Conservation (phyloP, 2,888 invertebrate species). For the Drosophila niveifrons region DNA sequence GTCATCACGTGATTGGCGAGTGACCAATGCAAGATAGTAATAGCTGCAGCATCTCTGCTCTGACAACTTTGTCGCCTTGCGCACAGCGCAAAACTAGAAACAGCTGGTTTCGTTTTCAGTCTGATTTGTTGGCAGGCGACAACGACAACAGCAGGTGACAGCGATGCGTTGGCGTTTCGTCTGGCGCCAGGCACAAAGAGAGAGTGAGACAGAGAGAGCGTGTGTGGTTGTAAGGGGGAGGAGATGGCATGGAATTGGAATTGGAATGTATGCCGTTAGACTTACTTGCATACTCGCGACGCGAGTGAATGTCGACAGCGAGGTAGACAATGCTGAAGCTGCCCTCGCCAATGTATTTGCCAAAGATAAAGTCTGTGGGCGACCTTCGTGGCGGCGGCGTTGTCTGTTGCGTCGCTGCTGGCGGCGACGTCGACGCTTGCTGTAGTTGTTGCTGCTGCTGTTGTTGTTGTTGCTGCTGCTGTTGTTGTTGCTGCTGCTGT, state of each 20-base stretch:
- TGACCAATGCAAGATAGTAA: constrained; percentile 32
- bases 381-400: constrained; percentile 80
- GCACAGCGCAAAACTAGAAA: constrained; percentile 31
- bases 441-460: constrained; percentile 34
- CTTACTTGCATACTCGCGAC: constrained; percentile 97
- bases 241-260: constrained; percentile 32
- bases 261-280: constrained; percentile 17
- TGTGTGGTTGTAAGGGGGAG: neutral
- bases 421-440: constrained; percentile 42
- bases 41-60: constrained; percentile 19
- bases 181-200: constrained; percentile 31
- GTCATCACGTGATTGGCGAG: constrained; percentile 52
- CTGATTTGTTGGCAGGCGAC: constrained; percentile 61
- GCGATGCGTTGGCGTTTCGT: constrained; percentile 32
- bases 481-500: constrained; percentile 29
- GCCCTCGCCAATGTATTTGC: constrained; percentile 98
- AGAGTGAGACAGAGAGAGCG: neutral
- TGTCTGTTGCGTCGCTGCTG: constrained; percentile 47
- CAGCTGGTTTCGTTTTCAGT: constrained; percentile 56
- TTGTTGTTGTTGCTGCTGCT: constrained; percentile 41
- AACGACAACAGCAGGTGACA: constrained; percentile 21
- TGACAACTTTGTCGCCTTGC: constrained; percentile 47
- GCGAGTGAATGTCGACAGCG: constrained; percentile 95
- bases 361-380: constrained; percentile 97
- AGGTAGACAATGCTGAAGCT: constrained; percentile 98